Evolutionary conservation across 1,140 invertebrate genomes (phyloP).

Genomic region (Zaprionus tsacasi): DNA sequence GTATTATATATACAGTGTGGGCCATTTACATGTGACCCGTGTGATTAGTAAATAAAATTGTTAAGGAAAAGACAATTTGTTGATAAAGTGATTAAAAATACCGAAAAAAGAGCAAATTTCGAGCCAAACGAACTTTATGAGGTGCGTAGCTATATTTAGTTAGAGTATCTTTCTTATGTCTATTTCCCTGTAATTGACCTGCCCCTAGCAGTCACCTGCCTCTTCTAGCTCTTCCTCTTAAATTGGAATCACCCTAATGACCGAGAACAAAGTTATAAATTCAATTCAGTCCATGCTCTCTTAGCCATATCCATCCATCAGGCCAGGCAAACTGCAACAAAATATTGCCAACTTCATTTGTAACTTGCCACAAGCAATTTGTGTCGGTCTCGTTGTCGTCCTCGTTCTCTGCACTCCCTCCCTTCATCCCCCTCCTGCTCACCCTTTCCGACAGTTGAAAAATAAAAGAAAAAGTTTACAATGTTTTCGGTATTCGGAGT

Average conservation of each 20-base stretch:
- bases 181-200: background rate
- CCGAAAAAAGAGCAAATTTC: too few relatives aligned
- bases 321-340: constrained; percentile 29
- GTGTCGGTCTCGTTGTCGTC: constrained; percentile 12
- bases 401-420: background rate
- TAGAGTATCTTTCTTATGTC: background rate
- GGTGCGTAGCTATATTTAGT: too few relatives aligned
- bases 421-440: background rate
- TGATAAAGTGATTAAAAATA: too few relatives aligned
- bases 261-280: constrained; percentile 28
- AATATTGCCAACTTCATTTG: constrained; percentile 42
- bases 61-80: too few relatives aligned
- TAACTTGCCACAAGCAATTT: constrained; percentile 42
- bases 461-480: constrained; percentile 1
- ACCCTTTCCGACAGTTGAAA: background rate
- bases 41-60: too few relatives aligned
- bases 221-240: background rate
- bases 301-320: constrained; percentile 7
- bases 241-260: background rate
- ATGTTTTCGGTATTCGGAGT: constrained; percentile 17
- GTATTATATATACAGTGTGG: too few relatives aligned
- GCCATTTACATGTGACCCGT: too few relatives aligned
- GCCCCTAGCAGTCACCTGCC: background rate
- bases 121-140: too few relatives aligned
- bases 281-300: constrained; percentile 21